Evolutionary conservation across 2,113 vertebrate species (phyloP).

Genomic region (Megalops atlanticus): DNA sequence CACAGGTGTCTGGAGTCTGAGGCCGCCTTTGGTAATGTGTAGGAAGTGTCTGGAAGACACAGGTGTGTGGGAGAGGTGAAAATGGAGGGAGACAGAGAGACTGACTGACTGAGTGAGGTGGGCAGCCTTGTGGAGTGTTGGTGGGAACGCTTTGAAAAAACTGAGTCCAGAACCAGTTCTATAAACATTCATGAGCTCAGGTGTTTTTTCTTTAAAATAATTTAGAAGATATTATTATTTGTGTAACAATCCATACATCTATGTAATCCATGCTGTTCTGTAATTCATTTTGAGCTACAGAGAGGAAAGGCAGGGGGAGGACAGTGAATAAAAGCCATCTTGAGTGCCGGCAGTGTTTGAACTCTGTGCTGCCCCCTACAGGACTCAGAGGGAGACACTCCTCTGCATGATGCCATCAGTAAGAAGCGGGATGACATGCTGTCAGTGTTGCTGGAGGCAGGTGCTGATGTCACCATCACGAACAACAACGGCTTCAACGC

Average conservation of each 20-base stretch:
- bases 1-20: background rate
- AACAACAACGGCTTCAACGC: slow-evolving; percentile 99
- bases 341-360: background rate
- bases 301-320: background rate
- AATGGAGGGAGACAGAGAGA: background rate
- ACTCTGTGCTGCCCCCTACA: slow-evolving; percentile 51
- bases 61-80: background rate
- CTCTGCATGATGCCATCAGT: slow-evolving; percentile 96
- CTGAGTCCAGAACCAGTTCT: too few species aligned
- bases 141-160: too few species aligned
- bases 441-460: slow-evolving; percentile 92
- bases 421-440: slow-evolving; percentile 98
- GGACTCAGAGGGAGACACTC: slow-evolving; percentile 97
- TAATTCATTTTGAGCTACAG: background rate
- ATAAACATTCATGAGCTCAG: too few species aligned
- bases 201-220: background rate
- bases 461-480: slow-evolving; percentile 96
- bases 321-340: background rate
- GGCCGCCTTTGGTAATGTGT: background rate
- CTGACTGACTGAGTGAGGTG: too few species aligned
- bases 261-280: background rate
- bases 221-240: background rate
- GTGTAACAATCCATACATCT: background rate
- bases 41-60: background rate
- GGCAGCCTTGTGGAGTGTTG: too few species aligned